A percentile compares a stretch with the other conserved stretches of the same genome.
phyloP scores from a whole-genome alignment of 1,140 invertebrate genomes.

The Pinna nobilis region DNA sequence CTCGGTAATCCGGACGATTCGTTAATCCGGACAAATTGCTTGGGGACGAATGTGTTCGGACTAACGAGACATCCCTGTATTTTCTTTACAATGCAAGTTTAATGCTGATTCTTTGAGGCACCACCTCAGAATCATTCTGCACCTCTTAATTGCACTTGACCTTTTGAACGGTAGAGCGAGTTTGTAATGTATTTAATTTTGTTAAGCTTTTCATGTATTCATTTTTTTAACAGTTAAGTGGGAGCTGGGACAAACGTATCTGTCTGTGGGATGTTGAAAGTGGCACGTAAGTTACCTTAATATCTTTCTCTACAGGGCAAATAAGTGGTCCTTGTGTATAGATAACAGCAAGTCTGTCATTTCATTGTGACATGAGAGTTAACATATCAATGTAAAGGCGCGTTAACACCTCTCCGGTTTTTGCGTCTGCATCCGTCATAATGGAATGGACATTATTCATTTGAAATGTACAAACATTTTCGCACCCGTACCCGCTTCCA shows the following conservation, averaged over 20 bases:
- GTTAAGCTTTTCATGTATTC: not conserved
- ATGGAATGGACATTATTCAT: conserved; percentile 73
- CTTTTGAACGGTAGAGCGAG: no score
- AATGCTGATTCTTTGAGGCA: not conserved
- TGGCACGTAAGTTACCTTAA: conserved; percentile 58
- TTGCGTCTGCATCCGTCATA: conserved; percentile 73
- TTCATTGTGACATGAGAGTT: conserved; percentile 61
- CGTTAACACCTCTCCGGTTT: conserved; percentile 37
- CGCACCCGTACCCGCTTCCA: no score
- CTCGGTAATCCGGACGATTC: no score
- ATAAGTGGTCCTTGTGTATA: not conserved
- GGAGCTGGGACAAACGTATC: conserved; percentile 74
- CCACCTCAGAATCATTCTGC: not conserved
- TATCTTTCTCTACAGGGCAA: not conserved
- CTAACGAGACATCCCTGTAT: not conserved
- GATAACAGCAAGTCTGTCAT: not conserved
- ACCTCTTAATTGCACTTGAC: not conserved
- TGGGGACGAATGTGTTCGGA: not conserved
- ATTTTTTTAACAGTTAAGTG: conserved; percentile 66
- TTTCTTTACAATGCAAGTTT: not conserved
- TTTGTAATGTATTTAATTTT: not conserved
- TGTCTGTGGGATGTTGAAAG: conserved; percentile 73
- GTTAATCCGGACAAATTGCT: not conserved
- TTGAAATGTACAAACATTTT: no score
- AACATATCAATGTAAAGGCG: conserved; percentile 56